These are phyloP conservation scores for Sminthopsis crassicaudata DNA, from an alignment of 2,113 vertebrate genomes.

Conservation along the genomic window DNA sequence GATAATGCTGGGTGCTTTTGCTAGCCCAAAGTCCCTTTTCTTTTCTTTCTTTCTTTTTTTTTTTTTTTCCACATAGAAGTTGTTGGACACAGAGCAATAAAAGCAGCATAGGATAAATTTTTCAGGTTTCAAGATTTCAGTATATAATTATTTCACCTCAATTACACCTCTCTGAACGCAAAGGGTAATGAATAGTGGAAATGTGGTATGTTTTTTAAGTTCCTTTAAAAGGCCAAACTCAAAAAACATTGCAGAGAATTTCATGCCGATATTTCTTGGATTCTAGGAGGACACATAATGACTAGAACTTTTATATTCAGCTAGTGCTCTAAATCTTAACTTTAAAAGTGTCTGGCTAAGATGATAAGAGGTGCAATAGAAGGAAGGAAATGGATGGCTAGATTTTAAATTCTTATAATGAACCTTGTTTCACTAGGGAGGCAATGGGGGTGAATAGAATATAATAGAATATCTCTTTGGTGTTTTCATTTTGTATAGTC, in stretches of 20 bases:
- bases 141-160: conserved; percentile 52
- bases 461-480: not conserved
- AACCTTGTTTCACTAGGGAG: not conserved
- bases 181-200: conserved; percentile 46
- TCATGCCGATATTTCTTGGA: conserved; percentile 18
- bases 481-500: not conserved
- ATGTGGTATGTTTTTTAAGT: conserved; percentile 37
- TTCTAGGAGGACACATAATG: conserved; percentile 6
- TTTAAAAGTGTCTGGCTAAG: conserved; percentile 12
- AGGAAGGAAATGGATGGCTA: not conserved
- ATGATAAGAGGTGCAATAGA: conserved; percentile 6
- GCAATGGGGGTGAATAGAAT: not conserved
- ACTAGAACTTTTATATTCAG: conserved; percentile 20
- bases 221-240: conserved; percentile 40
- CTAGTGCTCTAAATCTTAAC: conserved; percentile 1
- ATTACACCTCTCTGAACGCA: conserved; percentile 47
- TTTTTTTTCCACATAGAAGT: not conserved
- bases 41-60: accelerated
- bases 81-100: not conserved
- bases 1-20: not conserved
- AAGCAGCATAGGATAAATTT: not conserved
- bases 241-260: conserved; percentile 39
- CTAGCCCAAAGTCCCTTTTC: not conserved
- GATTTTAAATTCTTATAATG: conserved; percentile 35
- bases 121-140: conserved; percentile 25